Evolutionary conservation across 2,888 invertebrate genomes (phyloP).

Genomic region (Vandiemenella viatica): DNA sequence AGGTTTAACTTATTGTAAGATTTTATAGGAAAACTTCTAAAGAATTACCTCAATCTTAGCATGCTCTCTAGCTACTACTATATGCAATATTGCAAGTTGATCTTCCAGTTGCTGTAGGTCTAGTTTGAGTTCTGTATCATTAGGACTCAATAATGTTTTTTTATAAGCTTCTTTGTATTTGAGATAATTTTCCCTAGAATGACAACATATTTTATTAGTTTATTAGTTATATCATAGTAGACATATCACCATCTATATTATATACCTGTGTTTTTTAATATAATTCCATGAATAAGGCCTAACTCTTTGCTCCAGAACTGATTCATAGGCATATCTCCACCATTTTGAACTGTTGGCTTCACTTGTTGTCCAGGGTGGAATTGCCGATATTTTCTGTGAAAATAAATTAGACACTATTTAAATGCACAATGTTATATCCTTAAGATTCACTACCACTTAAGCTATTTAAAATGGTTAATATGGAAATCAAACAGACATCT

Average conservation of each 20-base stretch:
- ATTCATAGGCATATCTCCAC: slow-evolving; percentile 63
- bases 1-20: too few relatives aligned
- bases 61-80: slow-evolving; percentile 63
- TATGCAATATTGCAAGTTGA: slow-evolving; percentile 51
- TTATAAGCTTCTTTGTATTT: slow-evolving; percentile 55
- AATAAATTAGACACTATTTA: neutral
- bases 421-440: too few relatives aligned
- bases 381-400: slow-evolving; percentile 42
- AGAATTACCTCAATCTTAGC: slow-evolving; percentile 62
- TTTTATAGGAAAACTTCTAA: too few relatives aligned
- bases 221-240: neutral
- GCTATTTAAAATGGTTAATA: too few relatives aligned
- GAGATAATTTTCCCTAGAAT: slow-evolving; percentile 41
- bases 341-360: slow-evolving; percentile 43
- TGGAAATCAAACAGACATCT: too few relatives aligned
- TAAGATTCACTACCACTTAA: too few relatives aligned
- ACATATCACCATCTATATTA: neutral
- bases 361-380: slow-evolving; percentile 43
- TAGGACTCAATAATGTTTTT: slow-evolving; percentile 50
- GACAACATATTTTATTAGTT: neutral
- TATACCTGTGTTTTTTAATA: slow-evolving; percentile 47
- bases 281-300: slow-evolving; percentile 59
- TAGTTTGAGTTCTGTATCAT: slow-evolving; percentile 54
- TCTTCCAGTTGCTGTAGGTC: slow-evolving; percentile 64
- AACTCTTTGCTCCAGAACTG: slow-evolving; percentile 53